Evolutionary conservation across 2,113 vertebrate genomes (phyloP).

Genomic region (Saccopteryx bilineata): DNA sequence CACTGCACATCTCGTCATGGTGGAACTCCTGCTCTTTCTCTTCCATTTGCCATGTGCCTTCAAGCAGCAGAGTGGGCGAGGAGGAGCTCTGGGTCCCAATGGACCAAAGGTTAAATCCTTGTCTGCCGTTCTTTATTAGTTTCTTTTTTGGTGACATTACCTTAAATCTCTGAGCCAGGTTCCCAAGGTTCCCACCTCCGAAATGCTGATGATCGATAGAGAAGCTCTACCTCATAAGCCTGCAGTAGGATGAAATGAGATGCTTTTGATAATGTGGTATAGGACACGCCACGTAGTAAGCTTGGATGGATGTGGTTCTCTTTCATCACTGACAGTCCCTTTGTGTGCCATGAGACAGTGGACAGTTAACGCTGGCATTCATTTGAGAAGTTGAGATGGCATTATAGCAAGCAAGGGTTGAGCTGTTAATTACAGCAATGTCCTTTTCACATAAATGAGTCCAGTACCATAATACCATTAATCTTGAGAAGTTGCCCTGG

Average conservation of each 20-base stretch:
- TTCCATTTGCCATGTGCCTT: neutral
- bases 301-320: neutral
- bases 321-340: neutral
- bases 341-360: neutral
- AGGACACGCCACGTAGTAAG: neutral
- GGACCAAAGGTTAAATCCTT: neutral
- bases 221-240: neutral
- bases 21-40: no score
- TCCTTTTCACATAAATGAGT: neutral
- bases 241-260: neutral
- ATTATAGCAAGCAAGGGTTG: neutral
- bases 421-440: conserved; percentile 41
- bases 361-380: neutral
- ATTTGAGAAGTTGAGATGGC: neutral
- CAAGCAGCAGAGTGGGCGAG: neutral
- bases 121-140: neutral
- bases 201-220: neutral
- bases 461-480: neutral
- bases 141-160: neutral
- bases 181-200: conserved; percentile 13
- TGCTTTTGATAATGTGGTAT: neutral
- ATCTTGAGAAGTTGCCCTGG: neutral
- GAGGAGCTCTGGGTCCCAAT: neutral
- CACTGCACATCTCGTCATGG: neutral
- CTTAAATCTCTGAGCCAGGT: neutral